Conservation (phyloP, 2,113 vertebrate genomes). For the Ornithorhynchus anatinus region DNA sequence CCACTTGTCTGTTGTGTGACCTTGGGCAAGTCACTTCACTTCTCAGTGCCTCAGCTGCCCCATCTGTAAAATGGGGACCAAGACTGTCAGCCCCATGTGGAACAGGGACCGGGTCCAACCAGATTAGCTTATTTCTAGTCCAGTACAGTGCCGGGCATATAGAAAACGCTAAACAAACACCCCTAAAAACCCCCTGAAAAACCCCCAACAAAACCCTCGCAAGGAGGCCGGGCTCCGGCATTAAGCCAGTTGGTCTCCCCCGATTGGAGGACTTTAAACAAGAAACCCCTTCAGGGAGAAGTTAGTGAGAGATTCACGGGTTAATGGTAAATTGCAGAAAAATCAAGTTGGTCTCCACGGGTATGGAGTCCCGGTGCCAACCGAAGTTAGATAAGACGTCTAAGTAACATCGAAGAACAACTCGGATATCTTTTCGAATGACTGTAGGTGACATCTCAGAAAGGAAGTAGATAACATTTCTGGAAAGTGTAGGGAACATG, state of each 20-base stretch:
- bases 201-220: rapidly evolving
- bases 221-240: not conserved
- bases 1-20: too few species aligned
- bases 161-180: too few species aligned
- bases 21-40: too few species aligned
- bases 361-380: not conserved
- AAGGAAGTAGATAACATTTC: slow-evolving; percentile 10
- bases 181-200: too few species aligned
- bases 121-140: too few species aligned
- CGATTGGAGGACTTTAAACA: rapidly evolving
- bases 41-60: too few species aligned
- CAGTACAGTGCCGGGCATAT: too few species aligned
- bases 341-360: not conserved
- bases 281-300: not conserved
- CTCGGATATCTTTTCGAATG: not conserved
- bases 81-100: too few species aligned
- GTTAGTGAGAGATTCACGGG: not conserved
- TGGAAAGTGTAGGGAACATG: not conserved
- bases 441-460: slow-evolving; percentile 8
- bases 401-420: not conserved
- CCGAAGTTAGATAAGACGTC: not conserved
- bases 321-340: not conserved
- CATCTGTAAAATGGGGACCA: too few species aligned
- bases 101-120: too few species aligned
- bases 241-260: rapidly evolving